Evolutionary conservation across 2,888 invertebrate genomes (phyloP).

Genomic region (Acheta domesticus): DNA sequence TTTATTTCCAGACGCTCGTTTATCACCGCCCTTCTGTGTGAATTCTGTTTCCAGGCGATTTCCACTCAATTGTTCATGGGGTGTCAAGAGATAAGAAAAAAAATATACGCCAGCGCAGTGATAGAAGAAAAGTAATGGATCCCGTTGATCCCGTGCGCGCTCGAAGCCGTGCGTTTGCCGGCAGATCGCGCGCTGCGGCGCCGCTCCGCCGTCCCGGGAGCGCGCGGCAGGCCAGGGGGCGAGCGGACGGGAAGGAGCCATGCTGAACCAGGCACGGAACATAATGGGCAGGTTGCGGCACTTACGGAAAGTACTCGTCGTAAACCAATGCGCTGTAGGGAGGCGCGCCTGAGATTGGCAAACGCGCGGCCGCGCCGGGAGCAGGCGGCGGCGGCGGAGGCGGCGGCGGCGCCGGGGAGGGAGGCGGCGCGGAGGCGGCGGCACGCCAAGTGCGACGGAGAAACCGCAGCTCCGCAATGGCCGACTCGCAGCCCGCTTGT

Average conservation of each 20-base stretch:
- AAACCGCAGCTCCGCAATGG: neutral
- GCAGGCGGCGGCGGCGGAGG: neutral
- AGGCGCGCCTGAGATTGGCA: conserved; percentile 5
- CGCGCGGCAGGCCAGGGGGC: neutral
- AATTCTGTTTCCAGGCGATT: too few species aligned
- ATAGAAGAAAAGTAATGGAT: too few species aligned
- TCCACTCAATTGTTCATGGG: too few species aligned
- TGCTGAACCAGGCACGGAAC: neutral
- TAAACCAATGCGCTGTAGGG: neutral
- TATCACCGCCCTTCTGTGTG: too few species aligned
- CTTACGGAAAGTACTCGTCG: neutral
- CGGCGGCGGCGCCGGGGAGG: neutral
- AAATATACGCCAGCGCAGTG: too few species aligned
- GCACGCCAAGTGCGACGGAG: neutral
- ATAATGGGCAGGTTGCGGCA: neutral
- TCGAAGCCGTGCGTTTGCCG: too few species aligned
- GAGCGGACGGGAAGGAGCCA: neutral
- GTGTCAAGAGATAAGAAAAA: too few species aligned
- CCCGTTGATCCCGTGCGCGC: too few species aligned
- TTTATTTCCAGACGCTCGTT: too few species aligned
- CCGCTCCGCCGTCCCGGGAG: too few species aligned
- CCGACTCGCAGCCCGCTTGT: neutral
- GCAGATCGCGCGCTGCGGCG: too few species aligned
- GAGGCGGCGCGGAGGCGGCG: neutral
- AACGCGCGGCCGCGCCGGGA: neutral